Conservation (phyloP, 2,113 vertebrate species). For the Corythornis vintsioides region DNA sequence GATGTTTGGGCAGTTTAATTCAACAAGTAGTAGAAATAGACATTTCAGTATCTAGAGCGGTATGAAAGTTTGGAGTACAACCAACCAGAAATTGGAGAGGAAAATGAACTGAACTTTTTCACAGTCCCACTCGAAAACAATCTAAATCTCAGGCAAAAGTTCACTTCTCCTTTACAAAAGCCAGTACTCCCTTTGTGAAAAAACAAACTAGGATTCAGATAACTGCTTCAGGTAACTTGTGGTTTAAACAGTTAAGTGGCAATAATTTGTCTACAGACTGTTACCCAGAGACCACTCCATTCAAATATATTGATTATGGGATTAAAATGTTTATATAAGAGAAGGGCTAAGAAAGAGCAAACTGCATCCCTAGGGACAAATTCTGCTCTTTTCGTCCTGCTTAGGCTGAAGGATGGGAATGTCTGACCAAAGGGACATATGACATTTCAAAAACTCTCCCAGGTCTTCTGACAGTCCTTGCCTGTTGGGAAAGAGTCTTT, state of each 20-base stretch:
- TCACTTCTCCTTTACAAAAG: background rate
- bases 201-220: background rate
- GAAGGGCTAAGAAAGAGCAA: background rate
- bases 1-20: background rate
- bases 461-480: background rate
- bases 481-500: background rate
- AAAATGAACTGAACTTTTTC: background rate
- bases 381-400: background rate
- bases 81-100: background rate
- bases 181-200: background rate
- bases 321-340: background rate
- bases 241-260: background rate
- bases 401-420: background rate
- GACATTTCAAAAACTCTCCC: background rate
- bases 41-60: background rate
- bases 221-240: background rate
- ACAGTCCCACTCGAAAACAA: background rate
- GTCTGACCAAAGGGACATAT: background rate
- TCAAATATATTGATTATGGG: background rate
- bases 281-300: background rate
- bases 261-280: background rate
- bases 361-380: background rate
- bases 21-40: background rate
- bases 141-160: background rate
- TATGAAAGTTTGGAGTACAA: background rate